Evolutionary conservation across 2,888 invertebrate genomes (phyloP), one percentile per base, ranked within the genome.

Genomic region (Drosophila mayaguana): DNA sequence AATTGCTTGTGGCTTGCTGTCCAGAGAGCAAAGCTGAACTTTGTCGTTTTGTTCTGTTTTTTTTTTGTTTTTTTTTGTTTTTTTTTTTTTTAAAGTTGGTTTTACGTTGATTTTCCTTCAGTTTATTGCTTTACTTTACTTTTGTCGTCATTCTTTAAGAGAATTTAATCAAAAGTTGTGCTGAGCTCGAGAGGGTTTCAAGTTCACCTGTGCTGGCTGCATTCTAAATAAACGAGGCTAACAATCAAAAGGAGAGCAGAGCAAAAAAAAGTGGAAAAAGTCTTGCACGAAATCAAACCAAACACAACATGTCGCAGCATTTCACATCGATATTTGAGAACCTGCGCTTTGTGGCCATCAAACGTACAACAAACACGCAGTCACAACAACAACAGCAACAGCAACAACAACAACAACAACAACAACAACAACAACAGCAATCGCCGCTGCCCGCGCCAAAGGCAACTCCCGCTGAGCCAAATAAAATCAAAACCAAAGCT

Each of bases 301-400:
- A 78, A 69, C 87, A 92, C 88, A 92, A 90, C 83, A 92, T 92
- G 92, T 92, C 92, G 78, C 92, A 92, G 77, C 92, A 92, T 75
- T 92, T 92, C 75, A 88, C 91, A 69, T 91, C 92, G 81, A 92
- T 92, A 90, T 75, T 92, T 60, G 92, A 92, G 78, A 92, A 92
- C 77, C 85, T 92, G 81, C 91, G 91, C 60, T 88, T 92, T 81
- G 91, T 91, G 79, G 75, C 90, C 70, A 90, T 85, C 70, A 92
- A 91, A 68, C 75, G 89, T 55, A 77, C 85, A 65, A 71, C 89
- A 79, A 79, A 75, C 78, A 72, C 83, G 54, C 91, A 80, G 61
- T 75, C 74, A 34, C 83, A 64, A 16, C 85, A 63, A n/a, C 83
- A 74, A 3, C 81, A 64, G 14, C 85, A 63, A n/a, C 83, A 74